Base-by-base conservation (phyloP, 2,888 invertebrate genomes). In the Micropterix aruncella region DNA sequence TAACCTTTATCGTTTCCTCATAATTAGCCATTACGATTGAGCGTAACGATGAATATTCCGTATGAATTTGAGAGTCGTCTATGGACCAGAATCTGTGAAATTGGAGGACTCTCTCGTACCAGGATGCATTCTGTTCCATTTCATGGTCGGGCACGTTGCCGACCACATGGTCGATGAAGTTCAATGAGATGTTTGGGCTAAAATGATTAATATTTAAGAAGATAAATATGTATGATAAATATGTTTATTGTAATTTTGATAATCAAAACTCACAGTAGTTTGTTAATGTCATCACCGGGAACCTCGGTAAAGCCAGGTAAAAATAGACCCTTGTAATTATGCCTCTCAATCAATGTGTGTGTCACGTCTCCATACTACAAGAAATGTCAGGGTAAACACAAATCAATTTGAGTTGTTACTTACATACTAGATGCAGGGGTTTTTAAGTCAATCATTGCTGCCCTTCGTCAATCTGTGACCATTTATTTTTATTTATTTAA, bases 11-110 rank as follows among this genome's bases (percentile, higher is more conserved):
- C 0, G 90, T 96, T 64, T 99, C 97, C 59, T 99, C 95, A 71
- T 82, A 96, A 63, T 99, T 99, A 1, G 92, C 86, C 78, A 99
- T 89, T 1, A 99, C 97, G 53, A 95, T 86, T 1, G 97, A 97
- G 14, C 95, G 80, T n/a, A 99, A 73, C 0, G 97, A 87, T 0
- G 97, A 97, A 63, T 86, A 99, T 57, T 97, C 87, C 0, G 97
- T 97, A 63, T 92, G 92, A 15, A 99, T 77, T 66, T 95, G 93
- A 15, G 77, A 80, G 65, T 99, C 97, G 60, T 99, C 99, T 1
- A 99, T 93, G 1, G 96, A 96, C 97, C 97, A 99, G 66, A 95
- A 96, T 55, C 95, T 75, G 59, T 78, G 78, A 55, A 78, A 78
- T 55, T 76, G 75, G 44, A 78, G 58, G 39, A 73, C 68, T 3